phyloP scores from a whole-genome alignment of 2,797 vertebrate genomes.

The Tragelaphus oryx region DNA sequence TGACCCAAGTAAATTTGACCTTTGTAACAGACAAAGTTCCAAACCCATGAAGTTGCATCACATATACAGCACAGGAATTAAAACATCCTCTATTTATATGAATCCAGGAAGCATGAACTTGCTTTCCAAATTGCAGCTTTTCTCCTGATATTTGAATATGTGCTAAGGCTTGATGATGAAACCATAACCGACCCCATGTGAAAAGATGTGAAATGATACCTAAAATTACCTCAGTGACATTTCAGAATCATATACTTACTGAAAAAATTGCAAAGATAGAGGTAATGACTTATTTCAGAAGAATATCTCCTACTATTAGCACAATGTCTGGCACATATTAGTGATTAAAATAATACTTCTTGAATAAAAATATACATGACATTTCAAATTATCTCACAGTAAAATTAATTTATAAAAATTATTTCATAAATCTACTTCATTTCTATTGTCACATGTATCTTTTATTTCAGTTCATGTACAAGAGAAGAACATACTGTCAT shows the following conservation, averaged over 20 bases:
- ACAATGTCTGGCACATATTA: neutral
- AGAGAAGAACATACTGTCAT: neutral
- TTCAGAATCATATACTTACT: neutral
- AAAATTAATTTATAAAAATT: constrained; percentile 20
- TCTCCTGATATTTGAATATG: neutral
- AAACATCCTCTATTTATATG: neutral
- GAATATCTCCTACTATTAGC: neutral
- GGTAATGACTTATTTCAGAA: neutral
- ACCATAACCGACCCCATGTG: fast-evolving
- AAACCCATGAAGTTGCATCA: neutral
- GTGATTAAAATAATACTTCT: neutral
- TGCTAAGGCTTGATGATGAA: neutral
- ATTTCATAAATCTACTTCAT: neutral
- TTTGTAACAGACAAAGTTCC: neutral
- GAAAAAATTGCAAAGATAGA: neutral
- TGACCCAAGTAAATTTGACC: neutral
- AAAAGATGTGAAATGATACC: neutral
- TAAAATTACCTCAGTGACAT: neutral
- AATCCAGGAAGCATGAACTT: neutral
- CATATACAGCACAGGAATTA: neutral
- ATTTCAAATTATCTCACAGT: neutral
- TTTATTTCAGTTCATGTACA: neutral
- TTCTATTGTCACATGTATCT: neutral
- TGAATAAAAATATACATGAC: neutral
- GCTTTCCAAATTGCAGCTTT: neutral